Evolutionary conservation across 2,888 invertebrate species (phyloP).

Genomic region (Electrophaes corylata): DNA sequence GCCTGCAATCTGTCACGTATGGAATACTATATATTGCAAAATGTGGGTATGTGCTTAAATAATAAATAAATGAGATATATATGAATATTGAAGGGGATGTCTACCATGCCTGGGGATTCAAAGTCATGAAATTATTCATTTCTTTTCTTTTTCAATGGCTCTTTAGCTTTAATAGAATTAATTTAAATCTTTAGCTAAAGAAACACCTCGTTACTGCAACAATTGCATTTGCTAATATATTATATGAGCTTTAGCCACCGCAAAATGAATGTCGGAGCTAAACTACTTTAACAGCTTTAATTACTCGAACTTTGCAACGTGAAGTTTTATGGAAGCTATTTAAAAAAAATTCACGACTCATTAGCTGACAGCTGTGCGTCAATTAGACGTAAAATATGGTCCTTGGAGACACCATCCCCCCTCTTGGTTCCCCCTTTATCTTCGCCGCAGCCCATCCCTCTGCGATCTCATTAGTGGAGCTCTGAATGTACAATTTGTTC

Average conservation of each 20-base stretch:
- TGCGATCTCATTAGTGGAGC: constrained; percentile 77
- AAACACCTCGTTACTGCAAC: neutral
- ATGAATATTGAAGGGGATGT: no score
- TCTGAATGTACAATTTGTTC: constrained; percentile 80
- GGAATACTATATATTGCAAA: no score
- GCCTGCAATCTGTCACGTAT: no score
- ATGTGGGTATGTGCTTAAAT: no score
- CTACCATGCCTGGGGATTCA: no score
- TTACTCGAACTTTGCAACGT: constrained; percentile 25
- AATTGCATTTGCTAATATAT: neutral
- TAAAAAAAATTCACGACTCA: constrained; percentile 75
- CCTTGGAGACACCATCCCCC: constrained; percentile 62
- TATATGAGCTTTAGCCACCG: neutral
- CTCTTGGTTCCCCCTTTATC: constrained; percentile 41
- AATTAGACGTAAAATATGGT: constrained; percentile 83
- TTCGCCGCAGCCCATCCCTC: constrained; percentile 51
- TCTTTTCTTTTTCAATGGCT: no score
- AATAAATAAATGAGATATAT: no score
- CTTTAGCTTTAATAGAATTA: neutral
- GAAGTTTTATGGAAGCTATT: constrained; percentile 50
- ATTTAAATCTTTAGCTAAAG: neutral
- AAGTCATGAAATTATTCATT: no score
- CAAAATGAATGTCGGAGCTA: constrained; percentile 8
- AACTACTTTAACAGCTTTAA: constrained; percentile 30
- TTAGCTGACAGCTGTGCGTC: constrained; percentile 81